phyloP scores from a whole-genome alignment of 2,888 invertebrate genomes.

The Drosophila fulvimacula region DNA sequence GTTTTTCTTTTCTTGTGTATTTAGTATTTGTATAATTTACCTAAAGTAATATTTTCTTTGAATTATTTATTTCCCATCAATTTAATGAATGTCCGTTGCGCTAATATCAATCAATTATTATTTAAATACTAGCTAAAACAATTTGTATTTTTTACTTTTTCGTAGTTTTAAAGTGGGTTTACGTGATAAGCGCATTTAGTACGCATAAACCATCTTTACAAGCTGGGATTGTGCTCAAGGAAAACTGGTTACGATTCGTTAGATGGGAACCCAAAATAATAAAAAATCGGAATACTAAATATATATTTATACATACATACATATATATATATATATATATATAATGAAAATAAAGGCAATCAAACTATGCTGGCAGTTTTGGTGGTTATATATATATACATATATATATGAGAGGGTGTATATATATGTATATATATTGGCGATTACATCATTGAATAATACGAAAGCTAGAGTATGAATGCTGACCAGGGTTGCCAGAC shows the following conservation, averaged over 20 bases:
- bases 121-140: conserved; percentile 55
- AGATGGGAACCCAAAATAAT: conserved; percentile 11
- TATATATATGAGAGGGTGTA: conserved; percentile 11
- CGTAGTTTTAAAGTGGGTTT: conserved; percentile 8
- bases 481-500: conserved; percentile 20
- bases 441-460: not conserved
- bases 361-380: conserved; percentile 39
- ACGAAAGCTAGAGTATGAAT: conserved; percentile 4
- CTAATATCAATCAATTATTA: conserved; percentile 71
- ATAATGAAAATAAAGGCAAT: conserved; percentile 4
- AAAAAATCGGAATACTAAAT: not conserved
- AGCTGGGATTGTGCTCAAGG: conserved; percentile 33
- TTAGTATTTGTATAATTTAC: conserved; percentile 67
- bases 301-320: not conserved
- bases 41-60: conserved; percentile 40
- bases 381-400: conserved; percentile 24
- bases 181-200: conserved; percentile 16
- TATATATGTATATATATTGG: not conserved
- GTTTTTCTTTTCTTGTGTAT: conserved; percentile 27
- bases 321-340: not conserved
- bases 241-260: conserved; percentile 35
- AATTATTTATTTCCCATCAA: conserved; percentile 48
- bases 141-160: conserved; percentile 8
- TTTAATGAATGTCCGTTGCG: conserved; percentile 77
- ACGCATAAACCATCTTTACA: conserved; percentile 30